Conservation (phyloP, 2,888 invertebrate species). For the Hirtodrosophila confusa region DNA sequence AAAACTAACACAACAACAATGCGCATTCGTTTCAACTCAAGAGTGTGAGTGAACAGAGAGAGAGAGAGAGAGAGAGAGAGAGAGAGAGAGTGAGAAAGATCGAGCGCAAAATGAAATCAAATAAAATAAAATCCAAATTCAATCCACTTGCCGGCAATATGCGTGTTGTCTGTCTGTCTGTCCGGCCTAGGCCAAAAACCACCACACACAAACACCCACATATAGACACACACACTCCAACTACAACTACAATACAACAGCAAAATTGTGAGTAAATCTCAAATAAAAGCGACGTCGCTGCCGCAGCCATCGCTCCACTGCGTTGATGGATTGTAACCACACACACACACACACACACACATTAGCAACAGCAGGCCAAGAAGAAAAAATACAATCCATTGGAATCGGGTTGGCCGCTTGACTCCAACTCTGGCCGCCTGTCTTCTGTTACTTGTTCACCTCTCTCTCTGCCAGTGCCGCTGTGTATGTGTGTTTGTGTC, state of each 20-base stretch:
- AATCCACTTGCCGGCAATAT: conserved; percentile 60
- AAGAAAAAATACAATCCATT: conserved; percentile 59
- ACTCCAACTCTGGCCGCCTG: conserved; percentile 35
- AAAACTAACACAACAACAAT: conserved; percentile 15
- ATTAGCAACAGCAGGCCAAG: conserved; percentile 32
- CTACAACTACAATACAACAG: conserved; percentile 25
- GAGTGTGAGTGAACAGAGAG: background rate
- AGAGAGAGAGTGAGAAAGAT: no score
- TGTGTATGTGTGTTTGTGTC: conserved; percentile 41
- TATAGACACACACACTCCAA: conserved; percentile 18
- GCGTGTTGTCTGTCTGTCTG: conserved; percentile 10
- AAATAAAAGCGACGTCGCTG: conserved; percentile 69
- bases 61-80: background rate
- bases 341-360: conserved; percentile 27
- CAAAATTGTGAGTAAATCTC: conserved; percentile 72
- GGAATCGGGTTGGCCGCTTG: conserved; percentile 58
- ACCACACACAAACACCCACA: conserved; percentile 20
- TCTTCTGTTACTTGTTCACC: conserved; percentile 51
- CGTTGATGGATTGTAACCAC: conserved; percentile 70
- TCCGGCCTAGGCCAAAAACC: conserved; percentile 35
- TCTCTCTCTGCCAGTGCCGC: conserved; percentile 16
- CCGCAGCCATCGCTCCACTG: conserved; percentile 24
- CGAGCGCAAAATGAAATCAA: conserved; percentile 9
- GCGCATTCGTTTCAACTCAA: conserved; percentile 15
- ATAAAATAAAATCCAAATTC: conserved; percentile 63